These are phyloP conservation scores for Dromius quadrimaculatus DNA, from an alignment of 2,888 invertebrate genomes.

Conservation along the genomic window DNA sequence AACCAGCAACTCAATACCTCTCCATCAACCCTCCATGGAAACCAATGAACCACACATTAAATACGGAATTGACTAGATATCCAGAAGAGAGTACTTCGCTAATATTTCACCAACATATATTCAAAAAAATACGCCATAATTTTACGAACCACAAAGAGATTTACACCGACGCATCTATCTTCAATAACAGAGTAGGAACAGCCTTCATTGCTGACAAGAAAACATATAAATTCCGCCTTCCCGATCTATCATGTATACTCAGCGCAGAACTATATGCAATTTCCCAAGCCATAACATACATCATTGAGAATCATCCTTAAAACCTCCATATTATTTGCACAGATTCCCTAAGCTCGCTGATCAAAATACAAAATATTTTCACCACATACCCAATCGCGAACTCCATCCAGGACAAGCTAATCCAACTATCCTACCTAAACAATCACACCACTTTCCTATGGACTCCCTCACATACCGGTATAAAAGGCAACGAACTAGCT, in stretches of 20 bases:
- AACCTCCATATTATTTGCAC: not conserved
- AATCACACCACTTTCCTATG: not conserved
- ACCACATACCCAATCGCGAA: not conserved
- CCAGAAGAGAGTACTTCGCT: not conserved
- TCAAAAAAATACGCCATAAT: not conserved
- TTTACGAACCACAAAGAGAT: not conserved
- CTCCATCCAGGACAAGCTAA: not conserved
- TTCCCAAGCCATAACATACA: not conserved
- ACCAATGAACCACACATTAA: not conserved
- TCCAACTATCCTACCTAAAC: not conserved
- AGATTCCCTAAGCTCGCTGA: not conserved
- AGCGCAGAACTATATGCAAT: not conserved
- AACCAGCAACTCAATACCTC: not conserved
- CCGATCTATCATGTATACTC: not conserved
- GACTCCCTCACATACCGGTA: not conserved
- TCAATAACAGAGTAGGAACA: not conserved
- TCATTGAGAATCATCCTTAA: not conserved
- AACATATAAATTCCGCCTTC: not conserved
- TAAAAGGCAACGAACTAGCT: not conserved
- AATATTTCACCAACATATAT: not conserved
- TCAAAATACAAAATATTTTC: not conserved
- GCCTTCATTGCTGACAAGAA: not conserved
- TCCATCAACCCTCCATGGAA: not conserved
- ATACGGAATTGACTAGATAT: not conserved
- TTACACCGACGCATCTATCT: not conserved